Conservation (phyloP, 2,797 vertebrate genomes). For the Sphaeramia orbicularis region DNA sequence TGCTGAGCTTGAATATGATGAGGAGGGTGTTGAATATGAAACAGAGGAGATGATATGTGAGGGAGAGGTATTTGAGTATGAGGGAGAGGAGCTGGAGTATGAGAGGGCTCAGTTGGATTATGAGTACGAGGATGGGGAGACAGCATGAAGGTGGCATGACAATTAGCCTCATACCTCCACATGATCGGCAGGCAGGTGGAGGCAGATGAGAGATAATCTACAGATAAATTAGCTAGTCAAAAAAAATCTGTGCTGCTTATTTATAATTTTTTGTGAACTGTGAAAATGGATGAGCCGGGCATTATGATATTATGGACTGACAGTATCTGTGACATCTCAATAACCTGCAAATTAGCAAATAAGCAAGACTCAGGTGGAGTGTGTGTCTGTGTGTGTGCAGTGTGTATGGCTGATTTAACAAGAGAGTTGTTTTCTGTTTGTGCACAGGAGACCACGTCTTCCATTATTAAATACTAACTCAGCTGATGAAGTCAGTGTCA, state of each 20-base stretch:
- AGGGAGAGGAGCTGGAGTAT: constrained; percentile 76
- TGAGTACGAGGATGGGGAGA: constrained; percentile 74
- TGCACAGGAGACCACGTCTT: constrained; percentile 68
- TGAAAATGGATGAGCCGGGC: constrained; percentile 68
- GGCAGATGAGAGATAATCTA: constrained; percentile 21
- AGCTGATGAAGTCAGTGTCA: constrained; percentile 67
- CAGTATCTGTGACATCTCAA: constrained; percentile 62
- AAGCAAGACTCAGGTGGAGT: constrained; percentile 64
- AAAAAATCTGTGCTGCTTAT: constrained; percentile 60
- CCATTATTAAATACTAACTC: constrained; percentile 80
- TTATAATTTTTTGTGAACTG: constrained; percentile 58
- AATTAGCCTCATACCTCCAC: not conserved
- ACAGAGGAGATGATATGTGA: constrained; percentile 81
- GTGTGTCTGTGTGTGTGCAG: constrained; percentile 25
- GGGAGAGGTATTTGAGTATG: constrained; percentile 75
- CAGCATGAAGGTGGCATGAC: constrained; percentile 59
- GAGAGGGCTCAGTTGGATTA: constrained; percentile 77
- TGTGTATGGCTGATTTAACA: constrained; percentile 31
- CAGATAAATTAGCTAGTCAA: not conserved
- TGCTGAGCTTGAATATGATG: constrained; percentile 75
- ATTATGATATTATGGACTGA: constrained; percentile 51
- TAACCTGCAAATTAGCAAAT: constrained; percentile 51
- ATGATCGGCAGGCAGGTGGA: constrained; percentile 42
- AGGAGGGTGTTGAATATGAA: constrained; percentile 78
- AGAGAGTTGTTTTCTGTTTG: constrained; percentile 59